These are phyloP conservation scores for Typhlichthys subterraneus DNA, from an alignment of 2,797 vertebrate species.

Conservation along the genomic window DNA sequence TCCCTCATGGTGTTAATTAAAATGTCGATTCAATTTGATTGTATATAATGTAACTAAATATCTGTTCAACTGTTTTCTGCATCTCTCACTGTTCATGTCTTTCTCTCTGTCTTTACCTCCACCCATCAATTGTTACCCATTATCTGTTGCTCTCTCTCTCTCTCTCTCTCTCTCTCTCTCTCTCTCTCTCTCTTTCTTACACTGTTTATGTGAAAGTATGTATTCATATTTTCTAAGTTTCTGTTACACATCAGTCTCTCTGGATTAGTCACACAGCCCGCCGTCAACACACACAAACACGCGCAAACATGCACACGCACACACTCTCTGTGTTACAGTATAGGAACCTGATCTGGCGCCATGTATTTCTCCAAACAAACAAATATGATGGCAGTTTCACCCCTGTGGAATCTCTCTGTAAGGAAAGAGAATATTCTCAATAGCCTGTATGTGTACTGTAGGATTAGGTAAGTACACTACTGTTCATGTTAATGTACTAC, in stretches of 20 bases:
- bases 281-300: neutral
- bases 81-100: neutral
- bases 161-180: neutral
- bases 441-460: no score
- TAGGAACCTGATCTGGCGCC: constrained; percentile 50
- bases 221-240: no score
- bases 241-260: neutral
- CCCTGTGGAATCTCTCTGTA: neutral
- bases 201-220: neutral
- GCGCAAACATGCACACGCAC: neutral
- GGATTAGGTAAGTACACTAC: no score
- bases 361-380: constrained; percentile 65
- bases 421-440: neutral
- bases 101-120: neutral
- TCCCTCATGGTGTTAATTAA: no score
- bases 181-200: constrained; percentile 3
- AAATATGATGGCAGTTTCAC: constrained; percentile 9
- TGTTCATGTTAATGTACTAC: no score
- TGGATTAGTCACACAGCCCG: no score
- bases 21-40: neutral
- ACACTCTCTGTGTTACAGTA: constrained; percentile 24
- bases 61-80: neutral
- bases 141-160: neutral
- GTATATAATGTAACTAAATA: neutral
- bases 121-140: neutral